A percentile compares a stretch with the other conserved stretches of the same genome.
Evolutionary conservation across 2,797 vertebrate species (phyloP).

Genomic region (Channallabes apus): DNA sequence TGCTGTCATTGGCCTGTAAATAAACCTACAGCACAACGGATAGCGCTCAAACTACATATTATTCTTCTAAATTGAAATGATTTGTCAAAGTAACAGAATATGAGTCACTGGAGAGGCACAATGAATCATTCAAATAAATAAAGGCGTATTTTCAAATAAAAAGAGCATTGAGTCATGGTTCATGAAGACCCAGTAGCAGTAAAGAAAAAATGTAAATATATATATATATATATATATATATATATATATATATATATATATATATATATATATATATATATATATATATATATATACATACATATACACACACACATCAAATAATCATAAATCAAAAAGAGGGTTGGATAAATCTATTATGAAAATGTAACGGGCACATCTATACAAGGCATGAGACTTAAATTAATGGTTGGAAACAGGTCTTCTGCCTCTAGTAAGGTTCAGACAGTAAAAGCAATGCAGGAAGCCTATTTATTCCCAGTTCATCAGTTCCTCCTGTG

Average conservation of each 20-base stretch:
- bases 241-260: no score
- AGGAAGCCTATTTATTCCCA: slow-evolving; percentile 28
- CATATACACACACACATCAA: not conserved
- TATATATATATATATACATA: no score
- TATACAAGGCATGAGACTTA: not conserved
- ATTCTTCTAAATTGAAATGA: slow-evolving; percentile 10
- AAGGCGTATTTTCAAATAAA: not conserved
- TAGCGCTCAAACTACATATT: not conserved
- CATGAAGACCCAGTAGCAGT: not conserved
- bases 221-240: no score
- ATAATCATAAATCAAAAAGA: not conserved
- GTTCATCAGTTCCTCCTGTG: slow-evolving; percentile 15
- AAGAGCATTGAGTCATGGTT: not conserved
- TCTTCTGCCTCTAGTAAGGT: not conserved
- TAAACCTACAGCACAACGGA: not conserved
- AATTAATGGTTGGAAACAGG: not conserved
- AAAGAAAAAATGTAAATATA: no score
- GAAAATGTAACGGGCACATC: not conserved
- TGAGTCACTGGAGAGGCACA: not conserved
- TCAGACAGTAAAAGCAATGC: not conserved
- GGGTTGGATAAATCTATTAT: not conserved
- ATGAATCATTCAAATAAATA: not conserved
- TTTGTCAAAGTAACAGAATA: not conserved
- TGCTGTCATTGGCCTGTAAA: not conserved
- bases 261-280: no score